Conservation (phyloP, 2,797 vertebrate species). For the Champsocephalus esox region DNA sequence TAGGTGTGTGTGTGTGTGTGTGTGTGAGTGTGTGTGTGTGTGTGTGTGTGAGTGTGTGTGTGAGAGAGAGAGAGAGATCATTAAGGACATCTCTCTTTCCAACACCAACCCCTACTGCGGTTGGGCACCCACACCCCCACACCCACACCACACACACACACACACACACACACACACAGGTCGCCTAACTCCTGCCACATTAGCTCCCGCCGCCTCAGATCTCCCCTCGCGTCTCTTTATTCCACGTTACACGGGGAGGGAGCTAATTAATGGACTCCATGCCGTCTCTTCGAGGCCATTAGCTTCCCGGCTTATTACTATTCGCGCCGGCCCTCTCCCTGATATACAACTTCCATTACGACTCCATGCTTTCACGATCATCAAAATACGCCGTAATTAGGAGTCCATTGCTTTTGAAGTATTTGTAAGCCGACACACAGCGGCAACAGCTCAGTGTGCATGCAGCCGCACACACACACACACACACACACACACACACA, state of each 20-base stretch:
- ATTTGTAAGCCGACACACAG: constrained; percentile 20
- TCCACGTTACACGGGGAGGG: constrained; percentile 52
- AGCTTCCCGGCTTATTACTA: constrained; percentile 59
- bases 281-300: constrained; percentile 64
- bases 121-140: constrained; percentile 1
- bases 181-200: constrained; percentile 50
- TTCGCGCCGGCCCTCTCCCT: constrained; percentile 47
- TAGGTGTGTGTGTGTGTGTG: constrained; percentile 14
- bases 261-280: constrained; percentile 69
- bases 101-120: constrained; percentile 27
- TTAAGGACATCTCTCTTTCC: constrained; percentile 52
- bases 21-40: no score
- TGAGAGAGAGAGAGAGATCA: constrained; percentile 8
- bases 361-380: constrained; percentile 56
- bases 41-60: not conserved
- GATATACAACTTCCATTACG: constrained; percentile 62
- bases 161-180: not conserved
- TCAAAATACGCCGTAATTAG: constrained; percentile 60
- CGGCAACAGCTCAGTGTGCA: constrained; percentile 30
- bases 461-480: not conserved
- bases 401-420: constrained; percentile 50
- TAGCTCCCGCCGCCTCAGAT: constrained; percentile 49
- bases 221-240: constrained; percentile 51
- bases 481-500: no score
- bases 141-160: not conserved